A percentile compares a stretch with the other conserved stretches of the same genome.
Evolutionary conservation across 1,140 invertebrate genomes (phyloP).

Genomic region (Caerostris darwini): DNA sequence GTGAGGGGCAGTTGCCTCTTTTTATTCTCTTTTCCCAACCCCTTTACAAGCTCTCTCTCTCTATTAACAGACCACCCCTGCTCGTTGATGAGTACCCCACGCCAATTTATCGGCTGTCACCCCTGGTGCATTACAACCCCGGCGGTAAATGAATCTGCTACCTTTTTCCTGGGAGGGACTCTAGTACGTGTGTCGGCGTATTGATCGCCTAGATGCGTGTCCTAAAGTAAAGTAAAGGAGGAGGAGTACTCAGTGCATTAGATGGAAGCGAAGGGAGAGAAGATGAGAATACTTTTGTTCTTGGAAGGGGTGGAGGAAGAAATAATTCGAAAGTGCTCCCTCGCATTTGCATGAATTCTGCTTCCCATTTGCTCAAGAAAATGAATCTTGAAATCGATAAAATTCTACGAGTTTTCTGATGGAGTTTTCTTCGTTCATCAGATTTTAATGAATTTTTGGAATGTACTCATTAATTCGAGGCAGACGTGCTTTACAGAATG

Average conservation of each 20-base stretch:
- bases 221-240: neutral
- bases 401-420: neutral
- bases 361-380: neutral
- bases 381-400: neutral
- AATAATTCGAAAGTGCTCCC: neutral
- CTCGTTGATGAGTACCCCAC: neutral
- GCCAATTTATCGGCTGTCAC: constrained; percentile 33
- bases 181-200: constrained; percentile 5
- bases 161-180: neutral
- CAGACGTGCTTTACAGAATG: too few relatives aligned
- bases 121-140: neutral
- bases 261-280: neutral
- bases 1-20: neutral
- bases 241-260: neutral
- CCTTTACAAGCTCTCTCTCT: neutral
- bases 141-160: constrained; percentile 15
- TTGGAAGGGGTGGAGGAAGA: neutral
- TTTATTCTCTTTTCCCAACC: too few relatives aligned
- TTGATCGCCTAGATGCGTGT: neutral
- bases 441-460: too few relatives aligned
- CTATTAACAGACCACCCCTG: neutral
- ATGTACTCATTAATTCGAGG: too few relatives aligned
- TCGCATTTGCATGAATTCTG: neutral
- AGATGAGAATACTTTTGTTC: neutral
- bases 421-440: neutral